Base-by-base conservation (phyloP, 2,113 vertebrate species). In the Oxyura jamaicensis region DNA sequence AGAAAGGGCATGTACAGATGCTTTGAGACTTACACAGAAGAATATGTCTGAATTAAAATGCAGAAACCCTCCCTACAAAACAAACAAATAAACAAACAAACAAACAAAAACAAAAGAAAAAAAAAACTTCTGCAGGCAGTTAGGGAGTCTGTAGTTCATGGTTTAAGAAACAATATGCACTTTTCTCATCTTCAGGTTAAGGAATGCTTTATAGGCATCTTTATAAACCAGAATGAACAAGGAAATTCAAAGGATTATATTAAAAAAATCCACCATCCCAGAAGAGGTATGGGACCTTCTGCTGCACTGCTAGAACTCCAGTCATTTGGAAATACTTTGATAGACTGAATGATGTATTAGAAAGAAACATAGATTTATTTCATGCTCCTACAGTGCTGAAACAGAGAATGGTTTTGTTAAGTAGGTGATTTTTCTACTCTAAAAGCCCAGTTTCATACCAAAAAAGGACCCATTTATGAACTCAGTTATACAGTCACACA, bases 391-490 rank as follows among this genome's bases (percentile, higher is more conserved):
- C 91, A 93, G 89, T 91, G 96, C 93, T 96, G 90, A 96, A 96
- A 93, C 91, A 94, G 94, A 73, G 42, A 94, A 95, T 73, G 83
- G 92, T 96, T 96, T 97, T 96, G 96, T 97, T 97, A 96, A 97
- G 94, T 96, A 96, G 95, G 95, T 96, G 91, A 91, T 96, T 94
- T 93, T 96, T 86, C 88, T 97, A 93, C 93, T 96, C 92, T 96
- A 95, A 97, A 95, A 95, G 90, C 93, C 94, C 93, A 96, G 95
- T 94, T 95, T 97, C 96, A 97, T 97, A 96, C 68, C 93, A 96
- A 97, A 96, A 95, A 95, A 93, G 74, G 84, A 93, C 60, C 91
- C 94, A 96, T 96, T 97, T 97, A 97, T 97, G 95, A 97, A 97
- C 93, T 94, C 91, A 84, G 95, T 92, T 93, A 96, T 97, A 93